Conservation (phyloP, 2,113 vertebrate species). For the Psilopogon haemacephalus region DNA sequence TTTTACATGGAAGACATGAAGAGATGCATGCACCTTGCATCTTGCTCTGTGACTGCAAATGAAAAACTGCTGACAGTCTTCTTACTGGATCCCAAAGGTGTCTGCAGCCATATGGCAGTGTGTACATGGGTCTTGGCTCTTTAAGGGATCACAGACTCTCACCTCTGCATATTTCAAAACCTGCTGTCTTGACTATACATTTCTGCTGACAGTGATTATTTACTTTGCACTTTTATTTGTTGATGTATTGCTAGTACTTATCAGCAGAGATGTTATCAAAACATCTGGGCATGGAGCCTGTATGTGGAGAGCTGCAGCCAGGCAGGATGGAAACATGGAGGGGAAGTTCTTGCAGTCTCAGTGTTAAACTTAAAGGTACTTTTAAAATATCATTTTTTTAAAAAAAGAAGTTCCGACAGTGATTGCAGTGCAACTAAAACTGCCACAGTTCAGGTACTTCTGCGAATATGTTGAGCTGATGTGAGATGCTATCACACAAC, state of each 20-base stretch:
- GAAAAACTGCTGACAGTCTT: slow-evolving; percentile 35
- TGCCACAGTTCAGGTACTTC: not conserved
- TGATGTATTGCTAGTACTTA: slow-evolving; percentile 28
- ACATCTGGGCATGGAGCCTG: slow-evolving; percentile 7
- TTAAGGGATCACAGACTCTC: slow-evolving; percentile 15
- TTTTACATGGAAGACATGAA: slow-evolving; percentile 18
- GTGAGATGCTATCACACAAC: slow-evolving; percentile 5
- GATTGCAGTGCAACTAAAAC: slow-evolving; percentile 7
- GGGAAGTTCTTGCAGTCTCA: not conserved
- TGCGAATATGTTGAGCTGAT: not conserved
- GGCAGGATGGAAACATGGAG: not conserved
- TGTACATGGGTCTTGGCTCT: not conserved
- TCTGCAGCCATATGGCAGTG: not conserved
- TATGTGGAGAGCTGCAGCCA: not conserved
- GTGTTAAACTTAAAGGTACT: not conserved
- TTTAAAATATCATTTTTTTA: not conserved
- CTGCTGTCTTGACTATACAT: not conserved
- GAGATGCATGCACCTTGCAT: not conserved
- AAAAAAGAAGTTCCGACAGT: not conserved
- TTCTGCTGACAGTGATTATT: slow-evolving; percentile 66
- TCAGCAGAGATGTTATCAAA: slow-evolving; percentile 42
- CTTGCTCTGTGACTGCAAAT: not conserved
- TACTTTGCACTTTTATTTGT: slow-evolving; percentile 39
- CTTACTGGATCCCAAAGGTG: not conserved
- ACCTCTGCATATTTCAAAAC: slow-evolving; percentile 4